phyloP scores from a whole-genome alignment of 2,888 invertebrate genomes.

The Patella pellucida region DNA sequence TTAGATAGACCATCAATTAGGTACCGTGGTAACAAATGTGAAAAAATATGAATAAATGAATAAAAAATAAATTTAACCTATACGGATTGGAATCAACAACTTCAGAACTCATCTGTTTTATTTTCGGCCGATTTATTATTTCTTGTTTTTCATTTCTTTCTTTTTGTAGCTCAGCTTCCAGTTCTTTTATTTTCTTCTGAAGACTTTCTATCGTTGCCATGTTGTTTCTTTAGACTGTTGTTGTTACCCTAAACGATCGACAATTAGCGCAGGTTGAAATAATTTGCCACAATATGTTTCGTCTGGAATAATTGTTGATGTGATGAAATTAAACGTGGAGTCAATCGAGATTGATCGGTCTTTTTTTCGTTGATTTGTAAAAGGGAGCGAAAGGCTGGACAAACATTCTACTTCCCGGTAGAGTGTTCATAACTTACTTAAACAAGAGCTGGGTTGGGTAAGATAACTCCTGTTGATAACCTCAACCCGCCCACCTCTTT shows the following conservation, averaged over 20 bases:
- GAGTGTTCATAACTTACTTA: neutral
- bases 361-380: neutral
- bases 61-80: constrained; percentile 79
- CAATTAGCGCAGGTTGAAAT: neutral
- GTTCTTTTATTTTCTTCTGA: constrained; percentile 74
- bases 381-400: neutral
- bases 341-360: neutral
- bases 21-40: too few species aligned
- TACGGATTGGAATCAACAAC: constrained; percentile 99
- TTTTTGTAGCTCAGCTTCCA: constrained; percentile 74
- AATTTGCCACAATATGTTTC: neutral
- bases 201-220: constrained; percentile 75
- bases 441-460: too few species aligned
- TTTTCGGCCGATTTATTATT: constrained; percentile 78
- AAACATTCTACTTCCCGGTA: neutral
- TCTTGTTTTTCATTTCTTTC: constrained; percentile 67
- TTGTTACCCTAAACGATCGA: neutral
- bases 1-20: too few species aligned
- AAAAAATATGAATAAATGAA: neutral
- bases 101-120: constrained; percentile 92
- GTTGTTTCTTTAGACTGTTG: neutral
- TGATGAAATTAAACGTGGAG: neutral
- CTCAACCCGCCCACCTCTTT: too few species aligned
- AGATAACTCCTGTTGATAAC: too few species aligned
- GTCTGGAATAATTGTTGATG: neutral